Evolutionary conservation across 2,797 vertebrate genomes (phyloP).

Genomic region (Pteronotus mesoamericanus): DNA sequence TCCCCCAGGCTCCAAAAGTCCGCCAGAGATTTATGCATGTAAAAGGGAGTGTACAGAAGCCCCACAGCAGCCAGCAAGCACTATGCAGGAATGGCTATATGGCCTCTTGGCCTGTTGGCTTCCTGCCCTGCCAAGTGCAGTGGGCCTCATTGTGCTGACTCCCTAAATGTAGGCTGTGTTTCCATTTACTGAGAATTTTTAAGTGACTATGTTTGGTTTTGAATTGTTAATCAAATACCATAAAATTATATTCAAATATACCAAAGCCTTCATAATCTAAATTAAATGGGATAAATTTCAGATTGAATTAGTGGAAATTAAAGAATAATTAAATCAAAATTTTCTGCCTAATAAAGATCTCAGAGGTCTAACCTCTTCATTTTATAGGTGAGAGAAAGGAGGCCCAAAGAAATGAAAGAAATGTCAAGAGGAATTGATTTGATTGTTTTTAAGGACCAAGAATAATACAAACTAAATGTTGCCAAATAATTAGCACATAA

Average conservation of each 20-base stretch:
- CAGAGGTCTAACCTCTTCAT: not conserved
- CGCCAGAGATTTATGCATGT: not conserved
- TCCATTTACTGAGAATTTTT: not conserved
- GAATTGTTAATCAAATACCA: slow-evolving; percentile 38
- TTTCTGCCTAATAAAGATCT: slow-evolving; percentile 32
- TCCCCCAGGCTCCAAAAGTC: not conserved
- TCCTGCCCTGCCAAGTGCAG: not conserved
- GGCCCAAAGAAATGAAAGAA: not conserved
- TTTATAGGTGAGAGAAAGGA: slow-evolving; percentile 17
- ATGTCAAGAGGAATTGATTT: not conserved
- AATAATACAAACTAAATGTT: not conserved
- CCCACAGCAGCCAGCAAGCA: not conserved
- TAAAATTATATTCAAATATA: slow-evolving; percentile 38
- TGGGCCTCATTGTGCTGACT: not conserved
- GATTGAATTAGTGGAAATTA: slow-evolving; percentile 27
- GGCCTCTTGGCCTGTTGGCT: not conserved
- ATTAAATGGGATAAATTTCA: slow-evolving; percentile 24
- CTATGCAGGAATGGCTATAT: not conserved
- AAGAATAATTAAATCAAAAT: slow-evolving; percentile 34
- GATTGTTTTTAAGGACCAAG: not conserved
- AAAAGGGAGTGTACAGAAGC: not conserved
- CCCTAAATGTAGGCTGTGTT: not conserved
- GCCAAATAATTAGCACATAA: not conserved
- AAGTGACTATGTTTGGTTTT: slow-evolving; percentile 18
- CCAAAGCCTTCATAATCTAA: not conserved